These are phyloP conservation scores for Mus spretus DNA, from an alignment of 2,797 vertebrate species.

Conservation along the genomic window DNA sequence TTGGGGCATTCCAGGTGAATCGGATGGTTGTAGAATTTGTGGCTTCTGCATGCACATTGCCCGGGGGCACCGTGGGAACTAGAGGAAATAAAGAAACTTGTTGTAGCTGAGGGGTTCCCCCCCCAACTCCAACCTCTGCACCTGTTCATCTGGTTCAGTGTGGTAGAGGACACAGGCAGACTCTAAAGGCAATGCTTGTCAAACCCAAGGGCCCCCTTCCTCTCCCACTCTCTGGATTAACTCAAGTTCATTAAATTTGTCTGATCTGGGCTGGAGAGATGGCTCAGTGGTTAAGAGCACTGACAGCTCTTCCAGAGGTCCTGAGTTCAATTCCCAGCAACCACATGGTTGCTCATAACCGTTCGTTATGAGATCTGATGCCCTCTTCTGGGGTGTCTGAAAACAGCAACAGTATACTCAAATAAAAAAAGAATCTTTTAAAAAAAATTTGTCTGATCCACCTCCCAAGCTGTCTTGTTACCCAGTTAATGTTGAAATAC, in stretches of 20 bases:
- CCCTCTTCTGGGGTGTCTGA: no score
- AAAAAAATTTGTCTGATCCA: not conserved
- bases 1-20: conserved; percentile 97
- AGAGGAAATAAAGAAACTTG: conserved; percentile 1
- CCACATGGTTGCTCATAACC: no score
- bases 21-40: conserved; percentile 97
- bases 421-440: no score
- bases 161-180: not conserved
- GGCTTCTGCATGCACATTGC: conserved; percentile 94
- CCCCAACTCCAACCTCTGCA: not conserved
- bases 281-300: no score
- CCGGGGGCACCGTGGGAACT: conserved; percentile 97
- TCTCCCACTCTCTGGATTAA: not conserved
- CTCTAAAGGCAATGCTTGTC: not conserved
- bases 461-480: not conserved
- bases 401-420: no score
- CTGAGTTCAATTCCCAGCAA: no score
- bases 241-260: not conserved
- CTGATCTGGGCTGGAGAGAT: not conserved
- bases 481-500: no score
- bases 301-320: no score
- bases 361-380: no score
- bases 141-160: not conserved
- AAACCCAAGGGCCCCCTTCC: not conserved
- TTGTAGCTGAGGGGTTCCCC: not conserved